These are phyloP conservation scores for Drosophila dunni DNA, from an alignment of 1,140 invertebrate species.

Conservation along the genomic window DNA sequence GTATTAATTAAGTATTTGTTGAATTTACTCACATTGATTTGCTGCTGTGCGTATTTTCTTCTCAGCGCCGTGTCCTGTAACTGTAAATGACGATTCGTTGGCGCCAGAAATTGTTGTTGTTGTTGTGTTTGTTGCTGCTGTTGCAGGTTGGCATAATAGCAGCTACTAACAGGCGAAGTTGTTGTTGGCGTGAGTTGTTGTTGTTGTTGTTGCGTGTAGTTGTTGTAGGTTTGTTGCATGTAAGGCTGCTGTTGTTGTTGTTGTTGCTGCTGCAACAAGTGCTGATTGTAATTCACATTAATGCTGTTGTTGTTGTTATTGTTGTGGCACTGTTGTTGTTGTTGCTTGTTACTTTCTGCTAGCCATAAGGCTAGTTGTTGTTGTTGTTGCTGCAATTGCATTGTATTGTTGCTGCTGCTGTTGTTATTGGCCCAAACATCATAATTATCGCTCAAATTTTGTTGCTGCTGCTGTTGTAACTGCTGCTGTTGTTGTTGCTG, in stretches of 20 bases:
- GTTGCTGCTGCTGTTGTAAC: conserved; percentile 46
- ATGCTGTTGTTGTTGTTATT: conserved; percentile 54
- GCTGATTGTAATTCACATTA: conserved; percentile 70
- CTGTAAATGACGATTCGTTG: conserved; percentile 46
- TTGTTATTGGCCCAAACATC: conserved; percentile 55
- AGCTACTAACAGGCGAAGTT: conserved; percentile 53
- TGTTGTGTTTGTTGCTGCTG: conserved; percentile 49
- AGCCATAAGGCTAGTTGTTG: conserved; percentile 48
- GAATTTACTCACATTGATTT: conserved; percentile 45
- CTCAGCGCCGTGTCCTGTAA: conserved; percentile 25
- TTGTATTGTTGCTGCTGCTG: conserved; percentile 37
- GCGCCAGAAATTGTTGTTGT: conserved; percentile 50
- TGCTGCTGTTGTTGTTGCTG: conserved; percentile 41
- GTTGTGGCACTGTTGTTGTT: conserved; percentile 55
- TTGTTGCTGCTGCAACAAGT: conserved; percentile 57
- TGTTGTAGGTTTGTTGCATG: conserved; percentile 43
- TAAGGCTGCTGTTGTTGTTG: conserved; percentile 48
- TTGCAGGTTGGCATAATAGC: conserved; percentile 49
- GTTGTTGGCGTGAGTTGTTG: conserved; percentile 52
- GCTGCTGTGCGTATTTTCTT: conserved; percentile 23
- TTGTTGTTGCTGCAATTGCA: conserved; percentile 55
- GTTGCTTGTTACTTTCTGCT: conserved; percentile 57
- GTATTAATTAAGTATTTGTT: not conserved
- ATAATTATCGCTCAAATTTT: conserved; percentile 58
- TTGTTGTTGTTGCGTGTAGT: conserved; percentile 43